Percentiles rank a stretch among this genome's conserved stretches.
These are phyloP conservation scores for Oryctolagus cuniculus DNA, from an alignment of 2,113 vertebrate species.

Conservation along the genomic window DNA sequence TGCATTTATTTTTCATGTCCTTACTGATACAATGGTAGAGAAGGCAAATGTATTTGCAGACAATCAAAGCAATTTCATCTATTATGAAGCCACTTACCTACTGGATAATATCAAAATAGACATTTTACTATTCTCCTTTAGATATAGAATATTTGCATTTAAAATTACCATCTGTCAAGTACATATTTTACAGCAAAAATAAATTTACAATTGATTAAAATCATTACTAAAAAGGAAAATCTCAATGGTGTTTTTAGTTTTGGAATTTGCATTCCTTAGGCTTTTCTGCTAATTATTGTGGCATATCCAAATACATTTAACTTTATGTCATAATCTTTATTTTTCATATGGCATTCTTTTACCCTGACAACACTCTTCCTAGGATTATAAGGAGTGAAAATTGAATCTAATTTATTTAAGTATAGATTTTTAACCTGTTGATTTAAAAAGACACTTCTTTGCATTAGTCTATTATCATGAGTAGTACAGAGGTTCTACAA, in stretches of 20 bases:
- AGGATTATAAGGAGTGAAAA: constrained; percentile 52
- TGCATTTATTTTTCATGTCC: constrained; percentile 66
- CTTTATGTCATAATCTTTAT: neutral
- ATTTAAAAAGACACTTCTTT: constrained; percentile 23
- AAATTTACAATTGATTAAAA: constrained; percentile 66
- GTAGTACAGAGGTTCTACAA: neutral
- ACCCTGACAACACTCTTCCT: constrained; percentile 66
- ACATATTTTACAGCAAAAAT: constrained; percentile 59
- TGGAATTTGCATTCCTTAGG: constrained; percentile 59
- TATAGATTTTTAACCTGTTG: neutral
- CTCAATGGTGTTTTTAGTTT: constrained; percentile 20
- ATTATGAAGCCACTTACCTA: constrained; percentile 57
- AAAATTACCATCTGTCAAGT: constrained; percentile 76
- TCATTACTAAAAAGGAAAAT: constrained; percentile 64
- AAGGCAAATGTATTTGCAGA: constrained; percentile 65
- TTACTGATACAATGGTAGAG: constrained; percentile 69
- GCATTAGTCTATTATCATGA: neutral
- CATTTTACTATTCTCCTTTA: constrained; percentile 59
- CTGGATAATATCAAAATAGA: constrained; percentile 57
- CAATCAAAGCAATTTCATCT: constrained; percentile 67
- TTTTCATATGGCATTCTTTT: constrained; percentile 53
- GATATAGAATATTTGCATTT: constrained; percentile 78
- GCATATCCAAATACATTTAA: neutral
- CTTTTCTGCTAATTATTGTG: constrained; percentile 60
- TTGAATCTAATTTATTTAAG: neutral